A percentile compares a stretch with the other conserved stretches of the same genome.
These are phyloP conservation scores for Cheilosia vulpina DNA, from an alignment of 2,888 invertebrate species.

Conservation along the genomic window DNA sequence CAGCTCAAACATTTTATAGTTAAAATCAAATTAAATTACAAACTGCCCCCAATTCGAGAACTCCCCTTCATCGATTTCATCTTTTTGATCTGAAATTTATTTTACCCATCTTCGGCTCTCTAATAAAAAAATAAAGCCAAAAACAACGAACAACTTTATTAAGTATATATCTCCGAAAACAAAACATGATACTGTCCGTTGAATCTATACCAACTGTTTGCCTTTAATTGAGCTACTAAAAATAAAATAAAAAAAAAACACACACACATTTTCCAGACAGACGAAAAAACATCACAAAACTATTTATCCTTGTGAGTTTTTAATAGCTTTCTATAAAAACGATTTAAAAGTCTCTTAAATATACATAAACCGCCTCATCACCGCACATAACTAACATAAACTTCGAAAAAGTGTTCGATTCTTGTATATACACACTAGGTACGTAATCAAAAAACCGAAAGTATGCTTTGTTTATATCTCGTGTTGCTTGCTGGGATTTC, in stretches of 20 bases:
- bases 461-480: constrained; percentile 41
- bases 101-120: neutral
- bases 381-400: constrained; percentile 55
- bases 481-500: constrained; percentile 21
- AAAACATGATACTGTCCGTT: constrained; percentile 19
- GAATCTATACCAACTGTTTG: neutral
- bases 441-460: constrained; percentile 30
- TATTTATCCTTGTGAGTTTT: constrained; percentile 48
- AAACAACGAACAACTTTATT: constrained; percentile 24
- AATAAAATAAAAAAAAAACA: constrained; percentile 2
- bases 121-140: constrained; percentile 9
- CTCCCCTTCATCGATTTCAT: neutral
- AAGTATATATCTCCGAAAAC: neutral
- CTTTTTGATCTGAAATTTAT: constrained; percentile 3
- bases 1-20: neutral
- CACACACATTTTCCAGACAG: constrained; percentile 5
- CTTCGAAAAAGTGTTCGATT: constrained; percentile 7
- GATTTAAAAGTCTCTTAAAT: constrained; percentile 67
- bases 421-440: constrained; percentile 1
- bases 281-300: constrained; percentile 4
- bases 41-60: neutral
- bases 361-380: constrained; percentile 63
- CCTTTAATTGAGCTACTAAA: constrained; percentile 8
- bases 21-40: neutral
- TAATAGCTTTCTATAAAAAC: constrained; percentile 57